Evolutionary conservation across 2,113 vertebrate species (phyloP).

Genomic region (Lepus timidus): DNA sequence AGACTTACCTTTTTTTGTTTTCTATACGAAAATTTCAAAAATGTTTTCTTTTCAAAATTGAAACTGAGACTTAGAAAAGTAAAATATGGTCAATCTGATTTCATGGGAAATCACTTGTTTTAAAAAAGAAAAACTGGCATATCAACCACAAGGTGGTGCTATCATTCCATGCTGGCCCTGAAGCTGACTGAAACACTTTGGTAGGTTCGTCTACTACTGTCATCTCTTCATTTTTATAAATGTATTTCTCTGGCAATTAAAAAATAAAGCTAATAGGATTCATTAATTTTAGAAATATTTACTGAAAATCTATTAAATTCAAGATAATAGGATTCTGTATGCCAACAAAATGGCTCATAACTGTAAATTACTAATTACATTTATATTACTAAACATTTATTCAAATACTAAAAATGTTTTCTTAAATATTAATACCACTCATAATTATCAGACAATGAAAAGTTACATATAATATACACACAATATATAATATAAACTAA

Average conservation of each 20-base stretch:
- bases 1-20: conserved; percentile 10
- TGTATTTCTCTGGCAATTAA: neutral
- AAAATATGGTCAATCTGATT: neutral
- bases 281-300: neutral
- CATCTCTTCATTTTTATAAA: conserved; percentile 32
- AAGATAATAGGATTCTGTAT: neutral
- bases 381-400: neutral
- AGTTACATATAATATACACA: neutral
- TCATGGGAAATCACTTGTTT: neutral
- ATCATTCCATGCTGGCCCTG: neutral
- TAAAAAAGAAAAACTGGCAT: conserved; percentile 20
- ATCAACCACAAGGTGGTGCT: conserved; percentile 87
- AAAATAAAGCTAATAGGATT: conserved; percentile 31
- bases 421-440: conserved; percentile 32
- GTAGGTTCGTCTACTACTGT: neutral
- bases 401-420: neutral
- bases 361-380: conserved; percentile 33
- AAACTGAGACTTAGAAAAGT: conserved; percentile 36
- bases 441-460: neutral
- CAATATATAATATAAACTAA: conserved; percentile 12
- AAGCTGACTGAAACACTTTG: neutral
- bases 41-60: conserved; percentile 20
- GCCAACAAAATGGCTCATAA: conserved; percentile 33
- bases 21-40: conserved; percentile 40
- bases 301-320: conserved; percentile 33